These are phyloP conservation scores for Anodontia alba DNA, from an alignment of 2,888 invertebrate genomes.

Conservation along the genomic window DNA sequence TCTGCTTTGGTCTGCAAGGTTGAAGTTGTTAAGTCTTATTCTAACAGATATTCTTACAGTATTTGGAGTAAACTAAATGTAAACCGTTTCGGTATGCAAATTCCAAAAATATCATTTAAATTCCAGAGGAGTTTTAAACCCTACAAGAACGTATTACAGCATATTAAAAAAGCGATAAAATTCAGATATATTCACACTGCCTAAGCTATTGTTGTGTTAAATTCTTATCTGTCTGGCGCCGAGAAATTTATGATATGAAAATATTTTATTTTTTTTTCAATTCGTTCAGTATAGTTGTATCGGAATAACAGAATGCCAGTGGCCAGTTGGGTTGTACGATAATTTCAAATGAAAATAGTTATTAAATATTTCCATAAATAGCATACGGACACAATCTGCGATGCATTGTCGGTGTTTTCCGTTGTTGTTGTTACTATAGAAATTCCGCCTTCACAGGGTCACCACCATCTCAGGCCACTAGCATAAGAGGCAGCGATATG, in stretches of 20 bases:
- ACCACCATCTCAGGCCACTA: too few relatives aligned
- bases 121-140: not conserved
- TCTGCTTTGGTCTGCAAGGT: too few relatives aligned
- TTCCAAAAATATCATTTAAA: not conserved
- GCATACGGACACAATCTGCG: not conserved
- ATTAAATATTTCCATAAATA: not conserved
- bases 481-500: too few relatives aligned
- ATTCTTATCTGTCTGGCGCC: slow-evolving; percentile 9
- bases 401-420: too few relatives aligned
- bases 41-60: too few relatives aligned
- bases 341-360: not conserved
- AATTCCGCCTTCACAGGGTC: too few relatives aligned
- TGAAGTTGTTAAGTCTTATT: too few relatives aligned
- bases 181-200: slow-evolving; percentile 4
- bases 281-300: not conserved
- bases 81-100: too few relatives aligned
- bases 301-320: not conserved
- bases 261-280: slow-evolving; percentile 5
- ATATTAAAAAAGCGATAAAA: not conserved
- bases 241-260: not conserved
- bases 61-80: too few relatives aligned
- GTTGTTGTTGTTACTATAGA: too few relatives aligned
- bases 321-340: not conserved
- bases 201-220: not conserved
- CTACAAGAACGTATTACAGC: not conserved